A percentile compares a stretch with the other conserved stretches of the same genome.
These are phyloP conservation scores for Meriones psammophilus DNA, from an alignment of 2,797 vertebrate species.

Conservation along the genomic window DNA sequence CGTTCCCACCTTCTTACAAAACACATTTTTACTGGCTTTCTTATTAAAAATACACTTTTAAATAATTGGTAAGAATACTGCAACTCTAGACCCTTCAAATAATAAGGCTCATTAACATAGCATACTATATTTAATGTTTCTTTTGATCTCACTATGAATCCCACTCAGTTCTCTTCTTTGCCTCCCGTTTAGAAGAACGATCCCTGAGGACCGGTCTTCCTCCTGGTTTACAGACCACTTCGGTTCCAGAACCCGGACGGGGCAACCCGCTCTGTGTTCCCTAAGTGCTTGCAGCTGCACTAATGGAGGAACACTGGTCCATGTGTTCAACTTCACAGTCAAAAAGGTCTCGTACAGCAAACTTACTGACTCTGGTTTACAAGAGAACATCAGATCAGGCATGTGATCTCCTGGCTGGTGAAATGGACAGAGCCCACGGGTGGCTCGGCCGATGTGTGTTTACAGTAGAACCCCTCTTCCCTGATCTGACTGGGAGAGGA, in stretches of 20 bases:
- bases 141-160: neutral
- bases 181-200: neutral
- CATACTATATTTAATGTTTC: slow-evolving; percentile 47
- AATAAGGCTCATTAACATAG: slow-evolving; percentile 33
- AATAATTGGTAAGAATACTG: slow-evolving; percentile 36
- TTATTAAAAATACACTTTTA: slow-evolving; percentile 55
- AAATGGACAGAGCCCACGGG: neutral
- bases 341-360: slow-evolving; percentile 43
- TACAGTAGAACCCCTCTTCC: slow-evolving; percentile 39
- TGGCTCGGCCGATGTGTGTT: neutral
- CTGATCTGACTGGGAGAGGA: neutral
- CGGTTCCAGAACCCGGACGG: slow-evolving; percentile 26
- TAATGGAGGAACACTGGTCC: neutral
- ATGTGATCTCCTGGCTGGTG: slow-evolving; percentile 11
- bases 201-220: neutral
- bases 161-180: slow-evolving; percentile 23
- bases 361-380: neutral
- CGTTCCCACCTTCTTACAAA: slow-evolving; percentile 51
- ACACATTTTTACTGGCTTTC: slow-evolving; percentile 44
- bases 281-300: neutral
- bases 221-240: neutral
- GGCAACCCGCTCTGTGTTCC: neutral
- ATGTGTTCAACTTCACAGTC: slow-evolving; percentile 31
- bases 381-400: slow-evolving; percentile 30
- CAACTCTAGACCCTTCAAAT: neutral